These are phyloP conservation scores for Serrognathus titanus DNA, from an alignment of 2,888 invertebrate species.

Conservation along the genomic window DNA sequence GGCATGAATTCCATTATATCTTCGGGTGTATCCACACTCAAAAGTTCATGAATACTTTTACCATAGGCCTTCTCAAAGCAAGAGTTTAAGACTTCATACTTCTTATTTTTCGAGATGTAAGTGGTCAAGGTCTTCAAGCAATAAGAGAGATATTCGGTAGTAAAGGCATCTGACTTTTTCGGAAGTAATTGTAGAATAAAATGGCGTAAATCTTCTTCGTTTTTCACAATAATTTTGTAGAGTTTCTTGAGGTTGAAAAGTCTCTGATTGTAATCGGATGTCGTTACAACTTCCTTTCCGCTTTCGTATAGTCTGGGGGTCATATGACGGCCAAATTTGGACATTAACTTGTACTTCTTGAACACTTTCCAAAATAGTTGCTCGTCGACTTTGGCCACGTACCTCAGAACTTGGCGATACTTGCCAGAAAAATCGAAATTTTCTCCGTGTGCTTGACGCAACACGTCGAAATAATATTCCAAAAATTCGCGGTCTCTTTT, in stretches of 20 bases:
- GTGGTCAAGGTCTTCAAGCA: neutral
- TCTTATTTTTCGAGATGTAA: neutral
- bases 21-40: too few species aligned
- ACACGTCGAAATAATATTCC: constrained; percentile 13
- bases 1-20: neutral
- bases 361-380: constrained; percentile 7
- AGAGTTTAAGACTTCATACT: neutral
- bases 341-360: constrained; percentile 4
- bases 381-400: constrained; percentile 6
- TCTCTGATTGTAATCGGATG: neutral
- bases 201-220: neutral
- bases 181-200: constrained; percentile 8
- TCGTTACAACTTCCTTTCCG: neutral
- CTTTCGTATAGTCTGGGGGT: constrained; percentile 7
- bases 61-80: constrained; percentile 8
- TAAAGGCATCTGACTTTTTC: constrained; percentile 6
- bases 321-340: constrained; percentile 8
- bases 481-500: constrained; percentile 16
- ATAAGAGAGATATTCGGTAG: neutral
- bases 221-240: neutral
- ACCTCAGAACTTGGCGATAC: constrained; percentile 4
- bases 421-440: neutral
- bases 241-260: constrained; percentile 1
- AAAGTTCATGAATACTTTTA: neutral
- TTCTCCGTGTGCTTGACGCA: neutral